Evolutionary conservation across 2,113 vertebrate species (phyloP).

Genomic region (Psettodes erumei): DNA sequence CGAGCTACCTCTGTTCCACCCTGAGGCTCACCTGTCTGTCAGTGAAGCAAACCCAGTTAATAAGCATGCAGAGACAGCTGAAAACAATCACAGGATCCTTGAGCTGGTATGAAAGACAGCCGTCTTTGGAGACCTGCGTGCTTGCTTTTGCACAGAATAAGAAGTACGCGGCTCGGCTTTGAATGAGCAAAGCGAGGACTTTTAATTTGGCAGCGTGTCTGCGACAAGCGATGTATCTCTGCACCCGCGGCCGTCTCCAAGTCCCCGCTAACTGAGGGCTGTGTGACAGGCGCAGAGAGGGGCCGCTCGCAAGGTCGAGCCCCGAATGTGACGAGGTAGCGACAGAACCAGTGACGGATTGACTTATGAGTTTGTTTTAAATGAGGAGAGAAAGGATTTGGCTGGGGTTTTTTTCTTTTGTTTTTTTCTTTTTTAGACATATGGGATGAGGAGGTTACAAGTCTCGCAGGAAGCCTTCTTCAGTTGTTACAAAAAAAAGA

Average conservation of each 20-base stretch:
- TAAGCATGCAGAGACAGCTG: conserved; percentile 40
- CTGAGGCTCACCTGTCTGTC: conserved; percentile 52
- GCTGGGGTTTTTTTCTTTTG: no score
- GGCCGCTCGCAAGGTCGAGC: conserved; percentile 44
- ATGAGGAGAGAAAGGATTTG: conserved; percentile 51
- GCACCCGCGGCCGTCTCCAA: conserved; percentile 39
- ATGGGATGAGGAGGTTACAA: conserved; percentile 44
- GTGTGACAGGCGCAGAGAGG: conserved; percentile 65
- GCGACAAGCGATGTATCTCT: conserved; percentile 43
- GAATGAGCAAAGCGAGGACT: conserved; percentile 33
- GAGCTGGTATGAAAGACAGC: conserved; percentile 53
- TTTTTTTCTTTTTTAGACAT: conserved; percentile 40
- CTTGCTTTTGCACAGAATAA: conserved; percentile 49
- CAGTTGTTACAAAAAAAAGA: conserved; percentile 42
- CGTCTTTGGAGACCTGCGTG: conserved; percentile 41
- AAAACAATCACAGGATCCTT: conserved; percentile 54
- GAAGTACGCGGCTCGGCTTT: conserved; percentile 51
- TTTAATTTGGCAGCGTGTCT: conserved; percentile 63
- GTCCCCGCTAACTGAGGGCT: conserved; percentile 56
- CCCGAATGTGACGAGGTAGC: conserved; percentile 57
- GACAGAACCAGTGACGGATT: conserved; percentile 59
- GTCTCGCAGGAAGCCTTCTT: conserved; percentile 39
- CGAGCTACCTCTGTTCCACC: conserved; percentile 28
- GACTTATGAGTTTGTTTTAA: conserved; percentile 70
- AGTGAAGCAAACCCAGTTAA: conserved; percentile 48